A percentile compares a stretch with the other conserved stretches of the same genome.
Conservation (phyloP, 2,113 vertebrate genomes). For the Ammodytes dubius region DNA sequence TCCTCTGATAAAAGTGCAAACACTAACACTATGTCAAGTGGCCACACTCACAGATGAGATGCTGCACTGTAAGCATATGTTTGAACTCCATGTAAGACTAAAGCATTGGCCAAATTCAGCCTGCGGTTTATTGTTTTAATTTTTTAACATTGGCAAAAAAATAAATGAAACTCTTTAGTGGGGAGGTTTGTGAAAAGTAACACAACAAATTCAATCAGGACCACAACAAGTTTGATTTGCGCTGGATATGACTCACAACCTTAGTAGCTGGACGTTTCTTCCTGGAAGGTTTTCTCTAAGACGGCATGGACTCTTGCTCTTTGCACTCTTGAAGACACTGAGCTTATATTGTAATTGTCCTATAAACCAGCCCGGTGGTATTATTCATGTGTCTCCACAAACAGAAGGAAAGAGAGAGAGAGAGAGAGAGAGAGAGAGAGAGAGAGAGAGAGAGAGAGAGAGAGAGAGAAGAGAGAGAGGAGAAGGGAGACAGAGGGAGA, state of each 20-base stretch:
- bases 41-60: constrained; percentile 6
- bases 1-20: not conserved
- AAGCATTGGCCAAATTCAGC: constrained; percentile 2
- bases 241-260: constrained; percentile 48
- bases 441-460: not conserved
- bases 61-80: not conserved
- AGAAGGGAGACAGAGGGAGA: constrained; percentile 45
- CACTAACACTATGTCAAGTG: not conserved
- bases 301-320: constrained; percentile 56
- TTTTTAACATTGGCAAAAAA: not conserved
- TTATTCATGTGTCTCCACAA: constrained; percentile 67
- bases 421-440: not conserved
- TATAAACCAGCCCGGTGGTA: constrained; percentile 74
- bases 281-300: constrained; percentile 42
- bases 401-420: constrained; percentile 29
- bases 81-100: not conserved
- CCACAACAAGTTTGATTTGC: constrained; percentile 44
- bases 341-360: constrained; percentile 65
- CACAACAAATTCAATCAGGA: constrained; percentile 15
- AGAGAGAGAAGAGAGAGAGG: constrained; percentile 5
- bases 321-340: constrained; percentile 68
- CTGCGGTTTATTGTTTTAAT: constrained; percentile 18
- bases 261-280: constrained; percentile 31
- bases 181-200: constrained; percentile 21
- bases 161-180: not conserved